These are phyloP conservation scores for Limosa lapponica DNA, from an alignment of 2,797 vertebrate species.

Conservation along the genomic window DNA sequence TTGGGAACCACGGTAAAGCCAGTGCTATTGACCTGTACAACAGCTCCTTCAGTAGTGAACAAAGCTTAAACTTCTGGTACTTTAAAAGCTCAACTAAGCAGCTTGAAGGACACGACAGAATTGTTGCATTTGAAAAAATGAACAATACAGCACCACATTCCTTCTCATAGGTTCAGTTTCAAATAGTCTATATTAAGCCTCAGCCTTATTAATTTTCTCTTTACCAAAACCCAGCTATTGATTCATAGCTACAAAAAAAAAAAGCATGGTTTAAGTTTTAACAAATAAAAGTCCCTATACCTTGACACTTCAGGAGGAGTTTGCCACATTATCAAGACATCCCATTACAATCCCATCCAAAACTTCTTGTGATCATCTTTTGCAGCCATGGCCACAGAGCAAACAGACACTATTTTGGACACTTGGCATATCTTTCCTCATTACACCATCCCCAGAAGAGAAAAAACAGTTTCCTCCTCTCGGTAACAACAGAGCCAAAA, in stretches of 20 bases:
- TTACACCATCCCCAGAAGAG: neutral
- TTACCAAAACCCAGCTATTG: neutral
- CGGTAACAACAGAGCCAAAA: neutral
- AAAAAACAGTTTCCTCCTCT: neutral
- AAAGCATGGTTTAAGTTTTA: neutral
- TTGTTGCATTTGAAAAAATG: neutral
- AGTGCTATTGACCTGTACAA: neutral
- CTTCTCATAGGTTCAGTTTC: neutral
- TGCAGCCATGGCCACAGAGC: neutral
- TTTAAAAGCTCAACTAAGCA: neutral
- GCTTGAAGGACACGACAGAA: neutral
- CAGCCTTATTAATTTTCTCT: neutral
- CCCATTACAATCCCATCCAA: neutral
- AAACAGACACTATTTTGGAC: neutral
- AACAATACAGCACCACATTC: neutral
- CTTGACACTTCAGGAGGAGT: neutral
- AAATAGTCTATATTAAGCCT: neutral
- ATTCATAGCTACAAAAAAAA: neutral
- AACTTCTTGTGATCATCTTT: neutral
- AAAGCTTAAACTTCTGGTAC: neutral
- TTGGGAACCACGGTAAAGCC: neutral
- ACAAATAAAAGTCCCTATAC: neutral
- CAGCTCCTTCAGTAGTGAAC: neutral
- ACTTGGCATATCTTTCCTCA: neutral
- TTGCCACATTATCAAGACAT: neutral